Conservation (phyloP, 2,888 invertebrate species). For the Agrotis puta region DNA sequence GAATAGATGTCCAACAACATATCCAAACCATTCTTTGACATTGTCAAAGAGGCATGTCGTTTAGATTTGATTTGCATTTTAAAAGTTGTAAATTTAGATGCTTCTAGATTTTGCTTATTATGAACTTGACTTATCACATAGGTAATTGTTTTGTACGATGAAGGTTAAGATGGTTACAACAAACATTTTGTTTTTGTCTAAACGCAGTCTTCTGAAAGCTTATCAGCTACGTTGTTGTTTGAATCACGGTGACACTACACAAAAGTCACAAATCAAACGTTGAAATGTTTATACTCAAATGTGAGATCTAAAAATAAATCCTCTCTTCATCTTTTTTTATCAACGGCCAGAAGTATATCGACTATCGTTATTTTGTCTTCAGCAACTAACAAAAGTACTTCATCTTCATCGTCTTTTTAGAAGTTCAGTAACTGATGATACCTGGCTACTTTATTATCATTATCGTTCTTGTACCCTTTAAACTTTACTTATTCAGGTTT, state of each 20-base stretch:
- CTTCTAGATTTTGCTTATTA: background rate
- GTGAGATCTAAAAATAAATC: background rate
- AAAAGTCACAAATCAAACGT: background rate
- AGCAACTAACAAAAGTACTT: background rate
- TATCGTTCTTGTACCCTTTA: background rate
- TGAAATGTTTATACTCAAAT: background rate
- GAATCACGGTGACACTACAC: background rate
- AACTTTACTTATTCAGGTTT: background rate
- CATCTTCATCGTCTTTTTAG: too few species aligned
- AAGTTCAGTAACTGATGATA: background rate
- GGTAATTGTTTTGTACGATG: background rate
- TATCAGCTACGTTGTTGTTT: background rate
- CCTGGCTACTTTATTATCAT: background rate
- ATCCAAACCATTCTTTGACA: constrained; percentile 52
- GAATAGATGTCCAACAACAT: constrained; percentile 36
- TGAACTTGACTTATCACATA: background rate
- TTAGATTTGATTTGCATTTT: constrained; percentile 1
- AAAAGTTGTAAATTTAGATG: background rate
- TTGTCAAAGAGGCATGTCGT: constrained; percentile 22
- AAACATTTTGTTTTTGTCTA: background rate
- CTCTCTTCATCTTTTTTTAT: too few species aligned
- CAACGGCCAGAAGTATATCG: background rate
- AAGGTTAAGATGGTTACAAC: background rate
- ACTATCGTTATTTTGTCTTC: background rate
- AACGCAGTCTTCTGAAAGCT: background rate